These are phyloP conservation scores for Drosophila conformis DNA, from an alignment of 2,888 invertebrate species.

Conservation along the genomic window DNA sequence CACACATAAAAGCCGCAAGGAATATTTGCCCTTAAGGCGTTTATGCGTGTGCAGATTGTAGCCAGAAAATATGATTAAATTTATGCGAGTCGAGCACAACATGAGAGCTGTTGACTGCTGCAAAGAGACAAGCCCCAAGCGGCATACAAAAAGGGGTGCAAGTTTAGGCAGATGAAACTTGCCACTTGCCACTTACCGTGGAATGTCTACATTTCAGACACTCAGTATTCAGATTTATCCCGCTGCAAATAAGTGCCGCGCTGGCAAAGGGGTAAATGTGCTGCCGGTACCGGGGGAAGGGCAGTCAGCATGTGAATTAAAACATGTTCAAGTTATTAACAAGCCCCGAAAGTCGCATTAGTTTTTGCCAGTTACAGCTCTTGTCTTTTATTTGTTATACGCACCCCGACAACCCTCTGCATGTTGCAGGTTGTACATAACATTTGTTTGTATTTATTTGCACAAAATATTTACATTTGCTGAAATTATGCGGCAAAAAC, in stretches of 20 bases:
- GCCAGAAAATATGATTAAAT: conserved; percentile 67
- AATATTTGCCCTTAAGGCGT: conserved; percentile 2
- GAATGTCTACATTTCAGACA: conserved; percentile 43
- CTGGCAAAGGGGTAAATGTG: conserved; percentile 17
- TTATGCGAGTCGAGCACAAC: conserved; percentile 63
- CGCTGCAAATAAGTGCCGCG: conserved; percentile 19
- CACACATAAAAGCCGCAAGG: conserved; percentile 3
- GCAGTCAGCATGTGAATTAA: conserved; percentile 65
- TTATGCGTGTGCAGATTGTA: conserved; percentile 31
- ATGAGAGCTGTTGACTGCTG: conserved; percentile 58
- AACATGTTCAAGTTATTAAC: conserved; percentile 77
- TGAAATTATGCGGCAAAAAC: conserved; percentile 70
- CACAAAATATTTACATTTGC: conserved; percentile 75
- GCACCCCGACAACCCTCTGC: background rate
- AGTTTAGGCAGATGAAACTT: conserved; percentile 35
- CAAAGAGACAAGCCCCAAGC: conserved; percentile 44
- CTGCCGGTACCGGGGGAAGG: background rate
- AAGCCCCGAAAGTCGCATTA: conserved; percentile 70
- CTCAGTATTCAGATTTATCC: conserved; percentile 46
- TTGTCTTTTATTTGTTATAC: conserved; percentile 43
- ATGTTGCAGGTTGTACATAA: conserved; percentile 19
- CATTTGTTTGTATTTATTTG: conserved; percentile 55
- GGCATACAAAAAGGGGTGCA: conserved; percentile 35
- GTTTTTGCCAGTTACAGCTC: conserved; percentile 54
- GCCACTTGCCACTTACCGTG: conserved; percentile 20